Evolutionary conservation across 2,797 vertebrate species (phyloP).

Genomic region (Eulemur albifrons): DNA sequence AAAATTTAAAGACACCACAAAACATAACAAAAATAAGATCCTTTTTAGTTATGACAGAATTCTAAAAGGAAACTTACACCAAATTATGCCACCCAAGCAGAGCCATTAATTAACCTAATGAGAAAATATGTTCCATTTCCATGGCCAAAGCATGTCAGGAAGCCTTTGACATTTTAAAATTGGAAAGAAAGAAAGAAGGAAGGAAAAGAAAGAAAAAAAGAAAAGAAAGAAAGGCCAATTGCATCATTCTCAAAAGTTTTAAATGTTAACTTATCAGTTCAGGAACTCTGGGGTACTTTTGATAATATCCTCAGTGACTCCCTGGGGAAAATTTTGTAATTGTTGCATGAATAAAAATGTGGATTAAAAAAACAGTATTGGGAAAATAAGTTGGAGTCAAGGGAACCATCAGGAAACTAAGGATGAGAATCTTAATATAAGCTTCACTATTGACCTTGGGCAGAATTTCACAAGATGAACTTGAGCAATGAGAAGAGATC

Average conservation of each 20-base stretch:
- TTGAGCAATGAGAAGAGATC: not conserved
- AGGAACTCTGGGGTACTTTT: constrained; percentile 64
- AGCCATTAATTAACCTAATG: constrained; percentile 88
- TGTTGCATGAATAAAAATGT: constrained; percentile 56
- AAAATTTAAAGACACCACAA: constrained; percentile 88
- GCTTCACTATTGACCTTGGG: not conserved
- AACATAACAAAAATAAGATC: constrained; percentile 87
- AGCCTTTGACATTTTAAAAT: constrained; percentile 84
- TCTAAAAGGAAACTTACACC: constrained; percentile 86
- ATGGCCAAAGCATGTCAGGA: constrained; percentile 82
- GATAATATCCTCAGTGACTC: constrained; percentile 28
- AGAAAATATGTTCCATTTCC: constrained; percentile 87
- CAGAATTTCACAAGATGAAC: not conserved
- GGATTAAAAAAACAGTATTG: constrained; percentile 23
- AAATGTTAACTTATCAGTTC: constrained; percentile 76
- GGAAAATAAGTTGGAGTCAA: constrained; percentile 20
- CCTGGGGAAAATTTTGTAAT: constrained; percentile 34
- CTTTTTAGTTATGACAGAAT: constrained; percentile 88
- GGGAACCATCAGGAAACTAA: not conserved
- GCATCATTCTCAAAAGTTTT: constrained; percentile 67
- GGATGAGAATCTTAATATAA: not conserved
- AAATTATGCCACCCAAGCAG: constrained; percentile 88
- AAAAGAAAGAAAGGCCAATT: not conserved
- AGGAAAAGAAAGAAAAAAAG: constrained; percentile 3
- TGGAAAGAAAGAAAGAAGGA: constrained; percentile 56